These are phyloP conservation scores for Hetaerina titia DNA, from an alignment of 2,888 invertebrate genomes.

Conservation along the genomic window DNA sequence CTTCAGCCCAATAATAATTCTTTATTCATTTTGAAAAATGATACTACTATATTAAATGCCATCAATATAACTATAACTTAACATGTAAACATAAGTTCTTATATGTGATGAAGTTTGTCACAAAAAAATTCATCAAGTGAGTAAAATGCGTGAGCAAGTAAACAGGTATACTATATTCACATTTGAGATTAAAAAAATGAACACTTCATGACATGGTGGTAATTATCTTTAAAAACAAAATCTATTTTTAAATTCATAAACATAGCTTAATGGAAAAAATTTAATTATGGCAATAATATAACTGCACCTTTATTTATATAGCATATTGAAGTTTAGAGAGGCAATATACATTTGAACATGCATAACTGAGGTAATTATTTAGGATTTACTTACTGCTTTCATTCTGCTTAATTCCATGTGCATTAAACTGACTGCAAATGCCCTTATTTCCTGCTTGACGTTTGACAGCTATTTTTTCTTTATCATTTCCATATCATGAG, in stretches of 20 bases:
- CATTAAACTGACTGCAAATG: constrained; percentile 85
- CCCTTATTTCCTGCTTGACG: constrained; percentile 83
- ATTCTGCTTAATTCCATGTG: constrained; percentile 80
- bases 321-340: not conserved
- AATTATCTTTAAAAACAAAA: too few relatives aligned
- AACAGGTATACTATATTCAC: too few relatives aligned
- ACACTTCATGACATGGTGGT: too few relatives aligned
- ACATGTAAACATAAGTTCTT: too few relatives aligned
- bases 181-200: too few relatives aligned
- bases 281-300: not conserved
- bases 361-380: not conserved
- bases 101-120: too few relatives aligned
- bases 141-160: too few relatives aligned
- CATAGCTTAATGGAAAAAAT: not conserved
- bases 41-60: too few relatives aligned
- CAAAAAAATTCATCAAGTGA: too few relatives aligned
- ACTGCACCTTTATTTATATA: not conserved
- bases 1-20: too few relatives aligned
- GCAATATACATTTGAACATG: not conserved
- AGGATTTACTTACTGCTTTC: constrained; percentile 76
- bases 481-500: constrained; percentile 83
- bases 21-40: too few relatives aligned
- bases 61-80: too few relatives aligned
- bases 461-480: constrained; percentile 83
- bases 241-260: not conserved